Evolutionary conservation across 2,888 invertebrate genomes (phyloP).

Genomic region (Drosophila mimica): DNA sequence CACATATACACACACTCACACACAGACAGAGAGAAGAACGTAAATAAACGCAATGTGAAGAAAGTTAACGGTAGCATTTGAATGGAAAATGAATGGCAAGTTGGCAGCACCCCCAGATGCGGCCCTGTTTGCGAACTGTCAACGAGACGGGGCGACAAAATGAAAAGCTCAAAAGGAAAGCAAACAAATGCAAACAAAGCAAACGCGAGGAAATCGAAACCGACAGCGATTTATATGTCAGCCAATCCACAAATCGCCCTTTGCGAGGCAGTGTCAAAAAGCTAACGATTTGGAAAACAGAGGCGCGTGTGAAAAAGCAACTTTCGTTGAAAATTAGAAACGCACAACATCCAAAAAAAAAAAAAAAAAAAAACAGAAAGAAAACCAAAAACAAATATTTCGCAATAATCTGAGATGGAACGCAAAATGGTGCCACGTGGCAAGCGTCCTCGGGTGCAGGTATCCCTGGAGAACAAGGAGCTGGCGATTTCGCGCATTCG

Average conservation of each 20-base stretch:
- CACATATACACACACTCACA: slow-evolving; percentile 24
- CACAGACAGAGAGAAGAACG: slow-evolving; percentile 23
- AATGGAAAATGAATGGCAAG: slow-evolving; percentile 4
- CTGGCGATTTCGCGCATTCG: slow-evolving; percentile 70
- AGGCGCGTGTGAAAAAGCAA: slow-evolving; percentile 35
- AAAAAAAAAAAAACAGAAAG: neutral
- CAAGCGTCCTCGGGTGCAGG: slow-evolving; percentile 66
- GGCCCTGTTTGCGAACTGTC: slow-evolving; percentile 45
- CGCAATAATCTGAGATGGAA: slow-evolving; percentile 43
- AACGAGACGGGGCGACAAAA: slow-evolving; percentile 11
- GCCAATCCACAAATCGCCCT: slow-evolving; percentile 39
- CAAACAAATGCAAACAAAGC: slow-evolving; percentile 25
- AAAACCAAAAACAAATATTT: neutral
- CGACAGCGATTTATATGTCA: slow-evolving; percentile 73
- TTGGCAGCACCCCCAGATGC: slow-evolving; percentile 44
- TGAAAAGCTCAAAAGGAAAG: slow-evolving; percentile 18
- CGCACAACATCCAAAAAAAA: slow-evolving; percentile 18
- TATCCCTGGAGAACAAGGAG: slow-evolving; percentile 66
- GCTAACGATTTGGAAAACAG: slow-evolving; percentile 32
- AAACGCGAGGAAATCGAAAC: slow-evolving; percentile 55
- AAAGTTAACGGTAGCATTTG: slow-evolving; percentile 4
- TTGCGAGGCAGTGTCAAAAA: slow-evolving; percentile 49
- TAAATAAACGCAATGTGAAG: slow-evolving; percentile 39
- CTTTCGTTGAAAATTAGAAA: slow-evolving; percentile 28
- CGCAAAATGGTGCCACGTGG: slow-evolving; percentile 53